Evolutionary conservation across 2,797 vertebrate species (phyloP).

Genomic region (Pitangus sulphuratus): DNA sequence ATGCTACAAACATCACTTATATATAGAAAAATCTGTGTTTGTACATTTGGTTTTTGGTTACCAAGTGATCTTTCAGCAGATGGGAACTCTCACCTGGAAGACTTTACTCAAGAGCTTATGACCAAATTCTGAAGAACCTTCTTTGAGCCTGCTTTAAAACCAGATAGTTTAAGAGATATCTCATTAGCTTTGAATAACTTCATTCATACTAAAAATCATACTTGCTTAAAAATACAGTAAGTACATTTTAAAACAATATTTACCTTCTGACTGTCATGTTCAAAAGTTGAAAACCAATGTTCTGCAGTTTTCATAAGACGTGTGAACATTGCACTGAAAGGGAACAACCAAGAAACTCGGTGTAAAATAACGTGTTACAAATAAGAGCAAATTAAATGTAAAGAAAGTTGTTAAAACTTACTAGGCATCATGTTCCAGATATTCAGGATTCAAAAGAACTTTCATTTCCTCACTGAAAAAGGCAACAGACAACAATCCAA

Average conservation of each 20-base stretch:
- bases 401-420: conserved; percentile 79
- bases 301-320: conserved; percentile 96
- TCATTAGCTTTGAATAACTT: not conserved
- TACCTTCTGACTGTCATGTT: conserved; percentile 95
- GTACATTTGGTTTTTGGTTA: not conserved
- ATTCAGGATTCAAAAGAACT: conserved; percentile 88
- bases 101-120: not conserved
- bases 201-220: not conserved
- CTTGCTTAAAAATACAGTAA: not conserved
- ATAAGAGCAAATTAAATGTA: not conserved
- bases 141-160: not conserved
- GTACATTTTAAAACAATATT: not conserved
- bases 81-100: not conserved
- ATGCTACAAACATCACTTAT: not conserved
- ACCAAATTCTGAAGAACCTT: not conserved
- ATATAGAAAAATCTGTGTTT: not conserved
- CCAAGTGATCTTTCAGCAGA: not conserved
- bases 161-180: not conserved
- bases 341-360: conserved; percentile 38
- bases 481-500: conserved; percentile 66
- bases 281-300: conserved; percentile 97
- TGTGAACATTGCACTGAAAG: conserved; percentile 91
- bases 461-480: conserved; percentile 94
- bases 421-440: conserved; percentile 97
- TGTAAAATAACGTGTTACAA: conserved; percentile 35